phyloP scores from a whole-genome alignment of 2,888 invertebrate species.

The Argyresthia goedartella region DNA sequence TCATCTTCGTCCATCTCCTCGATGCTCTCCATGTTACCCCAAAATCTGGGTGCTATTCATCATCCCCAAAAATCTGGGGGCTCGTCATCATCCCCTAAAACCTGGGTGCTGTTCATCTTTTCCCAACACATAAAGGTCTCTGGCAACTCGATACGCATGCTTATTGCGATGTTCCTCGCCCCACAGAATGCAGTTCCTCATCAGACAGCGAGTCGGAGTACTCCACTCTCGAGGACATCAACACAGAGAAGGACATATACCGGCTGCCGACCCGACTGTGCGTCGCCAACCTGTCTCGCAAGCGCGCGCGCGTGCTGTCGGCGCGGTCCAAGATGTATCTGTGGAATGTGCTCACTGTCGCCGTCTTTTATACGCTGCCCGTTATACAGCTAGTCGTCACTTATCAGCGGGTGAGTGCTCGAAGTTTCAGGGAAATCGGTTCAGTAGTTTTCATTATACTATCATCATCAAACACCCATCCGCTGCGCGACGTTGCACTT shows the following conservation, averaged over 20 bases:
- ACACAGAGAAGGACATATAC: slow-evolving; percentile 48
- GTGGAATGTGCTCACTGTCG: slow-evolving; percentile 80
- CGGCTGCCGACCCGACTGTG: slow-evolving; percentile 46
- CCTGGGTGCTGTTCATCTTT: no score
- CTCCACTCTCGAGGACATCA: slow-evolving; percentile 52
- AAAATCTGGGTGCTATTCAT: no score
- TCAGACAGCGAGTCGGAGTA: slow-evolving; percentile 62
- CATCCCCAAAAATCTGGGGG: no score
- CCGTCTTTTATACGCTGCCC: slow-evolving; percentile 88
- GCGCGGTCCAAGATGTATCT: slow-evolving; percentile 58
- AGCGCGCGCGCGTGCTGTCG: slow-evolving; percentile 26
- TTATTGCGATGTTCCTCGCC: no score
- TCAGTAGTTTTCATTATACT: no score
- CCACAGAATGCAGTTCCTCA: slow-evolving; percentile 25
- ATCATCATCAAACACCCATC: no score
- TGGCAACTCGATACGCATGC: no score
- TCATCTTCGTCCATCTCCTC: no score
- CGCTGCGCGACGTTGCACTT: no score
- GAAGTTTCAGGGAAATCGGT: neutral
- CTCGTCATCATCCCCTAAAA: no score
- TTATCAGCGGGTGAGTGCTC: slow-evolving; percentile 76
- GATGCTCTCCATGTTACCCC: no score
- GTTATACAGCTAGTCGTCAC: slow-evolving; percentile 89
- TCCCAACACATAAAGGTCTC: no score
- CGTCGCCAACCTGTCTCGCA: slow-evolving; percentile 53